A percentile compares a stretch with the other conserved stretches of the same genome.
phyloP scores from a whole-genome alignment of 2,113 vertebrate genomes.

The Neogale vison region DNA sequence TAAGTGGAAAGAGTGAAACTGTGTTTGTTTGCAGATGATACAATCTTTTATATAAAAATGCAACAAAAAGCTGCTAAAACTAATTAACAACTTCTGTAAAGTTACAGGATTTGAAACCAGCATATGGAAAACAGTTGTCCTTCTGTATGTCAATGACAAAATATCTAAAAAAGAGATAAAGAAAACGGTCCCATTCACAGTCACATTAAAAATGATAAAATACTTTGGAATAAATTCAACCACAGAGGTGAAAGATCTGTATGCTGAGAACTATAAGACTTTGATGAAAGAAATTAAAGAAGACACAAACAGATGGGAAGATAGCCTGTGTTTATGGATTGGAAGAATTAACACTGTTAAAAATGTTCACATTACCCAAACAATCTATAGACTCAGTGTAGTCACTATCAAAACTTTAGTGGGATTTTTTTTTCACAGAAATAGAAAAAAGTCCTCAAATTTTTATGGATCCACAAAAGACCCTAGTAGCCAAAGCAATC shows the following conservation, averaged over 20 bases:
- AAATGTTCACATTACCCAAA: not conserved
- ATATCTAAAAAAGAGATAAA: not conserved
- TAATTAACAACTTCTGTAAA: not conserved
- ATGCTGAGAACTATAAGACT: not conserved
- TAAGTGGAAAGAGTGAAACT: not conserved
- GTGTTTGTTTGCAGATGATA: not conserved
- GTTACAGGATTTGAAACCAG: not conserved
- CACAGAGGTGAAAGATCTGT: not conserved
- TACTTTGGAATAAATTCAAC: not conserved
- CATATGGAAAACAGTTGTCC: too few relatives aligned
- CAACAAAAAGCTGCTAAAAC: not conserved
- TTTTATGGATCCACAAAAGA: not conserved
- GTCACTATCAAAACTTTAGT: not conserved
- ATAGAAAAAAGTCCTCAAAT: not conserved
- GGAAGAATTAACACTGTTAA: not conserved
- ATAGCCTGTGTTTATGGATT: not conserved
- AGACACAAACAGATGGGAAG: not conserved
- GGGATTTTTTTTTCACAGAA: not conserved
- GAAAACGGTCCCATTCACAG: not conserved
- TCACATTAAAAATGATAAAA: not conserved
- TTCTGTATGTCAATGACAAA: not conserved
- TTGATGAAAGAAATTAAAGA: not conserved
- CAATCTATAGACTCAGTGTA: not conserved
- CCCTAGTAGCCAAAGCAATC: not conserved
- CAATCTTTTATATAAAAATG: not conserved